Evolutionary conservation across 2,113 vertebrate species (phyloP).

Genomic region (Caranx melampygus): DNA sequence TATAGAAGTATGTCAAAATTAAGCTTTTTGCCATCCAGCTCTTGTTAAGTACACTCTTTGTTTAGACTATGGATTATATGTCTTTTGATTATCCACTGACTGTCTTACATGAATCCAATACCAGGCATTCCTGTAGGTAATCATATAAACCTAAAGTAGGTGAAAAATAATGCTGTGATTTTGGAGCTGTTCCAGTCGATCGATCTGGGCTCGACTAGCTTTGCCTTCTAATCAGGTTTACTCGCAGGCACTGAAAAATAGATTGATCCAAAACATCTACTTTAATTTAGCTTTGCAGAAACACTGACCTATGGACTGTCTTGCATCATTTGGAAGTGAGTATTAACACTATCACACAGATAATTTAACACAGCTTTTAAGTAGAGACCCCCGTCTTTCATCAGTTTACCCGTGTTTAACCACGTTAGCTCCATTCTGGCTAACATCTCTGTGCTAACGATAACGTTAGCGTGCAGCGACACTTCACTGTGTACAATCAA

Average conservation of each 20-base stretch:
- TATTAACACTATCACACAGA: conserved; percentile 39
- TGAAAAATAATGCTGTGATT: neutral
- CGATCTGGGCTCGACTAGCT: conserved; percentile 24
- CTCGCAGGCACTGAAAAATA: conserved; percentile 31
- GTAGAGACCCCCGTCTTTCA: rapidly evolving
- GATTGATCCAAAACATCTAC: conserved; percentile 32
- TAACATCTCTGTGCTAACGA: conserved; percentile 25
- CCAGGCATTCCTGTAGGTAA: neutral
- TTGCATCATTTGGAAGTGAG: conserved; percentile 94
- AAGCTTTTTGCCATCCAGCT: too few species aligned
- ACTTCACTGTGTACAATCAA: neutral
- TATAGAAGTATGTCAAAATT: too few species aligned
- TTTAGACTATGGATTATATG: neutral
- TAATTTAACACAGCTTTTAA: neutral
- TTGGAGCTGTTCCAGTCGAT: neutral
- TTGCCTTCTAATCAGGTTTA: conserved; percentile 19
- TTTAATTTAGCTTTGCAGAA: conserved; percentile 16
- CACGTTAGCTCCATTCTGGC: neutral
- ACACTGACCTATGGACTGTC: conserved; percentile 85
- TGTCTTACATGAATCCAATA: neutral
- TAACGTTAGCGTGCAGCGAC: conserved; percentile 23
- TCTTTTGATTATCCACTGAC: neutral
- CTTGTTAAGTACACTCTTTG: too few species aligned
- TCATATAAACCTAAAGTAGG: neutral
- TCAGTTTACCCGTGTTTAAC: neutral